These are phyloP conservation scores for Tipula unca DNA, from an alignment of 2,888 invertebrate genomes.

Conservation along the genomic window DNA sequence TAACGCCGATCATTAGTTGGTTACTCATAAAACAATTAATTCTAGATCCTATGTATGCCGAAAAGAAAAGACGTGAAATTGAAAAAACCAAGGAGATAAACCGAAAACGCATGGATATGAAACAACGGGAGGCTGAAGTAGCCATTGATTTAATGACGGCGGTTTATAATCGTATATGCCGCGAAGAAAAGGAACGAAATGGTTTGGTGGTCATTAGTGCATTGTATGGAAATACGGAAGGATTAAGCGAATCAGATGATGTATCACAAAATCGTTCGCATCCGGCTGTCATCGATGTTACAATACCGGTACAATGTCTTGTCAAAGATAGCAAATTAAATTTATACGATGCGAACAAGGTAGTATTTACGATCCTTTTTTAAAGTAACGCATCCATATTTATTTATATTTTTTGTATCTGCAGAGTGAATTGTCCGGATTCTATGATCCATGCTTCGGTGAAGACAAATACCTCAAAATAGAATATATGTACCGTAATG, in stretches of 20 bases:
- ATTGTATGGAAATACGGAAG: slow-evolving; percentile 61
- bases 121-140: slow-evolving; percentile 73
- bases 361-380: slow-evolving; percentile 38
- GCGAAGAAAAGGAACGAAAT: slow-evolving; percentile 70
- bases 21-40: slow-evolving; percentile 73
- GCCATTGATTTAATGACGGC: slow-evolving; percentile 87
- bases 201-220: slow-evolving; percentile 84
- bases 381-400: too few species aligned
- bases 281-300: slow-evolving; percentile 68
- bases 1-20: slow-evolving; percentile 77
- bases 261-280: slow-evolving; percentile 30
- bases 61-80: slow-evolving; percentile 69
- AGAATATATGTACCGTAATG: slow-evolving; percentile 75
- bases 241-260: slow-evolving; percentile 31
- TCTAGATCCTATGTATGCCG: slow-evolving; percentile 73
- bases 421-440: slow-evolving; percentile 90
- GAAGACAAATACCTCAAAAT: slow-evolving; percentile 83
- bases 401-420: too few species aligned
- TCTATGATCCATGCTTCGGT: slow-evolving; percentile 91
- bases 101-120: slow-evolving; percentile 58
- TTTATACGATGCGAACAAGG: slow-evolving; percentile 79
- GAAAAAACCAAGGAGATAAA: slow-evolving; percentile 75
- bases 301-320: slow-evolving; percentile 88
- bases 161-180: slow-evolving; percentile 72
- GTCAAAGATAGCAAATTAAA: slow-evolving; percentile 84